Evolutionary conservation across 2,797 vertebrate genomes (phyloP).

Genomic region (Chloroceryle amazona): DNA sequence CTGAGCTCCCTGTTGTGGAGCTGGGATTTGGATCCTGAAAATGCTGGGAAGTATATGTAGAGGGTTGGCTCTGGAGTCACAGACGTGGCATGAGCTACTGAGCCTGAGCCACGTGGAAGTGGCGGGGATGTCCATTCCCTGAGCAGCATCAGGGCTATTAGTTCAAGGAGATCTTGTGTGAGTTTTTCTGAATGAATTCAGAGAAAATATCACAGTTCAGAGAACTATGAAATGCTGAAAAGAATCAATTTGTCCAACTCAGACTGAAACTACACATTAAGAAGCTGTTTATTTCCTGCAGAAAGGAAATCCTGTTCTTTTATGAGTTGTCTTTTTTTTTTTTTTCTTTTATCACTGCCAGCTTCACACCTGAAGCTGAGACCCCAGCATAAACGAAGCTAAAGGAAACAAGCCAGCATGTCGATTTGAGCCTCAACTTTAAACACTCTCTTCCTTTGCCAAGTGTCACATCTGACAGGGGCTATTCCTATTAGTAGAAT

Average conservation of each 20-base stretch:
- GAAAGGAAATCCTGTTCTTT: conserved; percentile 15
- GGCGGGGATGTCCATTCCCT: neutral
- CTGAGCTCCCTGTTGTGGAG: neutral
- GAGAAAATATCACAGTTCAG: neutral
- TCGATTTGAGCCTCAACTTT: neutral
- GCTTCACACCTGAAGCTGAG: conserved; percentile 48
- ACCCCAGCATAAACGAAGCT: neutral
- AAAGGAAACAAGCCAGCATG: neutral
- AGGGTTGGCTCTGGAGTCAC: neutral
- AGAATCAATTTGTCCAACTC: neutral
- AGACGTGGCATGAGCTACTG: neutral
- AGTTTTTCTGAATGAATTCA: neutral
- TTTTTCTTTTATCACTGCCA: neutral
- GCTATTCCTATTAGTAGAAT: neutral
- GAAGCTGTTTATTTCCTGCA: conserved; percentile 23
- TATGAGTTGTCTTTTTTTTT: neutral
- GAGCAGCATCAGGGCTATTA: neutral
- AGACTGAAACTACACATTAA: neutral
- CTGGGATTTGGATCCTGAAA: neutral
- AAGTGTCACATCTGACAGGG: neutral
- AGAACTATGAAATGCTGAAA: neutral
- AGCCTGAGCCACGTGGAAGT: neutral
- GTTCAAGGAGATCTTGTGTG: neutral
- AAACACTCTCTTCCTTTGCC: neutral
- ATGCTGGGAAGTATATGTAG: fast-evolving